phyloP scores from a whole-genome alignment of 2,113 vertebrate genomes.

The Gobio gobio region DNA sequence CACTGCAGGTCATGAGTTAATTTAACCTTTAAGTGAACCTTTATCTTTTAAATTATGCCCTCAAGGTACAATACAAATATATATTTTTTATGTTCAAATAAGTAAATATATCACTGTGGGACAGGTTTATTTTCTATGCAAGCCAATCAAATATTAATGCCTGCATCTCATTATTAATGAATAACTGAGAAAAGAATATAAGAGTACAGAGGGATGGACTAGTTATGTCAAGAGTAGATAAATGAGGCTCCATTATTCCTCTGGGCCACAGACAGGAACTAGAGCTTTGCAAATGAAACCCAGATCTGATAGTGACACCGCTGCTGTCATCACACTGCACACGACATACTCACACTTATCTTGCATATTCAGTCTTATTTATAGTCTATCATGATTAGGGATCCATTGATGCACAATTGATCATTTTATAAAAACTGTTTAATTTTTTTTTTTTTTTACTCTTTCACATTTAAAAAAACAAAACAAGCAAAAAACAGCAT shows the following conservation, averaged over 20 bases:
- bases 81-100: neutral
- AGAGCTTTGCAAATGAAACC: constrained; percentile 10
- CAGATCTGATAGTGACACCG: constrained; percentile 8
- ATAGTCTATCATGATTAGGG: neutral
- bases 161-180: constrained; percentile 47
- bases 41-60: neutral
- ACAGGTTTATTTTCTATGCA: constrained; percentile 8
- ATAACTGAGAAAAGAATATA: constrained; percentile 38
- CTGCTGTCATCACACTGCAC: neutral
- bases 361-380: neutral
- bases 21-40: neutral
- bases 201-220: neutral
- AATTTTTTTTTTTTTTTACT: neutral
- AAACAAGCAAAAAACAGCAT: neutral
- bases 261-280: constrained; percentile 1
- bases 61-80: constrained; percentile 11
- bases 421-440: neutral
- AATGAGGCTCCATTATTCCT: constrained; percentile 33
- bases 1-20: neutral
- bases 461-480: neutral
- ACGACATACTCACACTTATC: neutral
- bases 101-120: constrained; percentile 9
- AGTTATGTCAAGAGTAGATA: constrained; percentile 5
- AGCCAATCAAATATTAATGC: constrained; percentile 47
- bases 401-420: neutral